Conservation (phyloP, 1,140 invertebrate species). For the Ladona fulva region DNA sequence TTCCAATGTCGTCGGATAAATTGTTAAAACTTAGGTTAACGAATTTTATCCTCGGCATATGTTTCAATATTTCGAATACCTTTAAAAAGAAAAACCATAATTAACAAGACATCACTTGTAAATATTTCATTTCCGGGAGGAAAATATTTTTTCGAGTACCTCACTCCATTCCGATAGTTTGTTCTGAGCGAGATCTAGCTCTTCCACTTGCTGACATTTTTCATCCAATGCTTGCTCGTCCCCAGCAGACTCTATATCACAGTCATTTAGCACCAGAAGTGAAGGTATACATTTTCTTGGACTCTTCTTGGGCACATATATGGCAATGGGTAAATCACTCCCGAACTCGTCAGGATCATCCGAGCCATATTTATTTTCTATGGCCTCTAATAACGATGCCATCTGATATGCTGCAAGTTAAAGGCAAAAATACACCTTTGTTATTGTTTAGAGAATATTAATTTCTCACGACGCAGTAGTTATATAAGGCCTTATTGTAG, state of each 20-base stretch:
- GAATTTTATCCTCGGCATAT: conserved; percentile 80
- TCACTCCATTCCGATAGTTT: conserved; percentile 76
- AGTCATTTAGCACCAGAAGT: conserved; percentile 79
- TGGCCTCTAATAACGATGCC: conserved; percentile 74
- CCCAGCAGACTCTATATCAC: conserved; percentile 78
- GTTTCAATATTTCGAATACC: conserved; percentile 74
- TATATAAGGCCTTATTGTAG: not conserved
- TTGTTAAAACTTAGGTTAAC: conserved; percentile 85
- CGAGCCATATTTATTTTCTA: conserved; percentile 71
- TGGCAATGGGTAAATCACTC: conserved; percentile 50
- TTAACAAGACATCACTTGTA: not conserved
- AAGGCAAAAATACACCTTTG: not conserved
- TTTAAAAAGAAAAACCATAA: conserved; percentile 34
- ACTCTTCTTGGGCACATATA: conserved; percentile 72
- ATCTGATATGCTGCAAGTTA: conserved; percentile 36
- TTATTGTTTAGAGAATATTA: too few relatives aligned
- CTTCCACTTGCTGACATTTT: conserved; percentile 76
- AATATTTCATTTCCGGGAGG: not conserved
- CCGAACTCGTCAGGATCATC: conserved; percentile 32
- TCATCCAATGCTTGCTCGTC: conserved; percentile 61
- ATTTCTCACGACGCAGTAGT: too few relatives aligned
- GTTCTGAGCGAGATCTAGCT: conserved; percentile 85
- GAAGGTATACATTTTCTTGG: conserved; percentile 68
- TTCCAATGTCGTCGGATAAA: conserved; percentile 43
- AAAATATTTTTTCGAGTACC: conserved; percentile 40